Evolutionary conservation across 1,140 invertebrate genomes (phyloP), one percentile per base, ranked within the genome.

Genomic region (Harlomillsia oculata): DNA sequence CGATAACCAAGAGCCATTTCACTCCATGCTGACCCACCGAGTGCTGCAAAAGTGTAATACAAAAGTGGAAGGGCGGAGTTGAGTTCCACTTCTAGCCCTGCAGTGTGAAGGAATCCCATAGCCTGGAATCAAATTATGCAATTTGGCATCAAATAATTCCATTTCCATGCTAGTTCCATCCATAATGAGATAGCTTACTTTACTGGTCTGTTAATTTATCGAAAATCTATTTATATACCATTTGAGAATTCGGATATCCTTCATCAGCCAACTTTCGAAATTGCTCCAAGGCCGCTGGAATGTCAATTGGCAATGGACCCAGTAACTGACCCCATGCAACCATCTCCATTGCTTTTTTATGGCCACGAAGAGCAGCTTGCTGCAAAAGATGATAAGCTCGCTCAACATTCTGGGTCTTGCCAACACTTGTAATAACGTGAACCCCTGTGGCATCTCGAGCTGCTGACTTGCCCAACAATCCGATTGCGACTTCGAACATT

Each of bases 1-100:
- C 87, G 76, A 72, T 89, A 89, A 1, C 84, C 94, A 37, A 98
- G 71, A 20, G 89, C 87, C 93, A 98, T 97, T 74, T 95, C 91
- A 9, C 92, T 92, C 70, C 85, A 83, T 11, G 84, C 81, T 71
- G 90, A 89, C 51, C 88, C 91, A 1, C 87, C 91, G 3, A 96
- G 70, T 16, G 94, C 87, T 28, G 83, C 87, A 69, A 94, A 80
- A 6, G 88, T 92, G 68, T 94, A 93, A 74, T 97, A 89, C 0
- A 97, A 77, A 13, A 98, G 70, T 3, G 94, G 89, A 71, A 84
- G 82, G 0, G 87, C 81, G 72, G 94, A 89, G 61, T 86, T 93
- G 1, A 89, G 84, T 67, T 89, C 85, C 1, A 89, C 81, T 30
- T 73, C 75, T 14, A 95, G 77, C 8, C 94, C 95, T 50, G 84